Base-by-base conservation (phyloP, 2,797 vertebrate genomes). In the Cyprinella venusta region DNA sequence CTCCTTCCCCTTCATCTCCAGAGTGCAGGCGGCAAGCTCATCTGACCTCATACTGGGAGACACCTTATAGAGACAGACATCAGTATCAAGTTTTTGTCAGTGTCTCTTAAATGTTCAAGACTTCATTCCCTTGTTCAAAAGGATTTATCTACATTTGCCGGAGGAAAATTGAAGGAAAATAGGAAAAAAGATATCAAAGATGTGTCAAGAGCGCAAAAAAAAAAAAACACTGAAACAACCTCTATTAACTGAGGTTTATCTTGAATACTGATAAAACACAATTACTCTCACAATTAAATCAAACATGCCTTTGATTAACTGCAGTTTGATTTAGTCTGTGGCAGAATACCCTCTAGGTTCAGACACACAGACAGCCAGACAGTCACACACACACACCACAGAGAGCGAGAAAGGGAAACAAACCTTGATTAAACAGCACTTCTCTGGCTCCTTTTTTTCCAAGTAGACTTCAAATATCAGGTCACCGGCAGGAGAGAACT, bases 401-500 rank as follows among this genome's bases (percentile, higher is more conserved):
- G 76, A 71, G 64, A 30, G 38, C 15, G 24, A 38, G n/a, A 79
- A 19, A 78, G 76, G 26, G 79, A 84, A 33, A 90, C 92, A 89
- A 86, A 99, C 98, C 96, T 97, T 96, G 90, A 99, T 96, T 93
- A 98, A 96, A 91, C 96, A 95, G 91, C 96, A 98, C 88, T 92
- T 96, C 89, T 98, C 97, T 1, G 96, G 96, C 74, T 94, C 94
- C 86, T 95, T 97, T 90, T 92, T 97, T 91, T 97, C 97, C 89
- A 99, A 93, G 12, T 96, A 99, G 40, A 98, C 97, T 91, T 98
- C 97, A 85, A 98, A 97, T 89, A 99, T 94, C 91, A 99, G 90
- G 91, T 99, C 97, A 89, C 97, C 98, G 87, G 97, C 97, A 80
- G 97, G 98, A 79, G 96, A 96, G 91, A 97, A 96, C 96, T 98